Percentiles rank a stretch among this genome's conserved stretches.
Evolutionary conservation across 2,113 vertebrate genomes (phyloP).

Genomic region (Polypterus senegalus): DNA sequence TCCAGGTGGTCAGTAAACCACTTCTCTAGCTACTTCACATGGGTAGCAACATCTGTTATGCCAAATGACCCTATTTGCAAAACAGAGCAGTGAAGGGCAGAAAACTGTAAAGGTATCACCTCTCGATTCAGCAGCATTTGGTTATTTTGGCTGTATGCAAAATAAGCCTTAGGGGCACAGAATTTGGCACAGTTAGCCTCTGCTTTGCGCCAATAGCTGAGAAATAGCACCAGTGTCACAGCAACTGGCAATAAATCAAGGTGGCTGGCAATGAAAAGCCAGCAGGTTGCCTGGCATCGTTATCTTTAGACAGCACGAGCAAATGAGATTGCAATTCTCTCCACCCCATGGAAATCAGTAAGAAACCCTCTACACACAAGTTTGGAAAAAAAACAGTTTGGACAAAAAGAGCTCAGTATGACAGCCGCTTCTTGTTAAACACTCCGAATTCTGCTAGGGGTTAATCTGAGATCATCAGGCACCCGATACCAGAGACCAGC

Average conservation of each 20-base stretch:
- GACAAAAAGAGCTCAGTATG: no score
- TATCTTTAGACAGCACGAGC: constrained; percentile 23
- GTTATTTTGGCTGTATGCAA: constrained; percentile 43
- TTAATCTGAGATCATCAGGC: no score
- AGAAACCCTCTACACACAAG: no score
- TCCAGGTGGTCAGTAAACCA: no score
- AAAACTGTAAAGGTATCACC: constrained; percentile 15
- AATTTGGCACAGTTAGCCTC: constrained; percentile 19
- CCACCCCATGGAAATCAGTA: not conserved
- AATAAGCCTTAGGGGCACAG: constrained; percentile 25
- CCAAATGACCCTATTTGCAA: constrained; percentile 18
- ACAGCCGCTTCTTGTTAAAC: no score
- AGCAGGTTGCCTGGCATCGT: constrained; percentile 22
- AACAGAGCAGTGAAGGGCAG: constrained; percentile 7
- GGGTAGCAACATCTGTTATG: not conserved
- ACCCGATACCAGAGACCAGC: no score
- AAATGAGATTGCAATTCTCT: constrained; percentile 31
- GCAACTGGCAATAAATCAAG: constrained; percentile 8
- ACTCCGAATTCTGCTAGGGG: no score
- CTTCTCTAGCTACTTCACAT: no score
- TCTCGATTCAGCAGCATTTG: constrained; percentile 41
- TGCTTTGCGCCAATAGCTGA: constrained; percentile 21
- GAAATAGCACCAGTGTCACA: constrained; percentile 15
- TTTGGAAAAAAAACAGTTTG: no score
- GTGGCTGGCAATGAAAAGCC: constrained; percentile 16